Evolutionary conservation across 1,140 invertebrate species (phyloP), one percentile per base, ranked within the genome.

Genomic region (Drosophila mayri): DNA sequence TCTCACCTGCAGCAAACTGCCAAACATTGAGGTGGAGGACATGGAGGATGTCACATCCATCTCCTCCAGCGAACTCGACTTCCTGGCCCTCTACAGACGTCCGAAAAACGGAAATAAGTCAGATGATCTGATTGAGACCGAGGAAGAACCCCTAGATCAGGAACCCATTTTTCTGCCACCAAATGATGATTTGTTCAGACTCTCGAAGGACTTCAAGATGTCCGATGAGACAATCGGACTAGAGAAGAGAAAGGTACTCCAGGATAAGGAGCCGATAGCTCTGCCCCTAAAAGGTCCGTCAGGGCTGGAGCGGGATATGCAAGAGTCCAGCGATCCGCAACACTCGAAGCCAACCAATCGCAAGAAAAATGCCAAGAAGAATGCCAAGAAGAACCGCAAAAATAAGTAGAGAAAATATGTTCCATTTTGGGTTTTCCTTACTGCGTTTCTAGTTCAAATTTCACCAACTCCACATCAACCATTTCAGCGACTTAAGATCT

Each of bases 61-160:
- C 4, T 77, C 62, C 5, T 67, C 72, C 30, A 74, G 84, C 28
- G 81, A 73, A 12, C 40, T 77, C 10, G 81, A 85, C 7, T 85
- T 85, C 20, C 44, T 85, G 10, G 62, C 76, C 22, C 35, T 47
- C 50, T 77, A 77, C 16, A 63, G 67, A 14, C 70, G 66, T 10
- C 58, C 60, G 16, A 65, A 20, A 11, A 35, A 18, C 0, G 58
- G 43, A 1, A 58, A 65, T 16, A 46, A 35, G 10, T 25, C 55
- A 7, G 25, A 43, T n/a, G 63, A 72, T 11, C 38, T 40, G 6
- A 7, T 41, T 6, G 50, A 46, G 16, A 54, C 50, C 0, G 50
- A 55, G 52, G 52, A 55, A n/a, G 52, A 55, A 2, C 3, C 28
- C 10, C 0, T 55, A 9, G 32, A 57, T 3, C 32, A 20, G 4